These are phyloP conservation scores for Drosophila neotestacea DNA, from an alignment of 2,888 invertebrate species.

Conservation along the genomic window DNA sequence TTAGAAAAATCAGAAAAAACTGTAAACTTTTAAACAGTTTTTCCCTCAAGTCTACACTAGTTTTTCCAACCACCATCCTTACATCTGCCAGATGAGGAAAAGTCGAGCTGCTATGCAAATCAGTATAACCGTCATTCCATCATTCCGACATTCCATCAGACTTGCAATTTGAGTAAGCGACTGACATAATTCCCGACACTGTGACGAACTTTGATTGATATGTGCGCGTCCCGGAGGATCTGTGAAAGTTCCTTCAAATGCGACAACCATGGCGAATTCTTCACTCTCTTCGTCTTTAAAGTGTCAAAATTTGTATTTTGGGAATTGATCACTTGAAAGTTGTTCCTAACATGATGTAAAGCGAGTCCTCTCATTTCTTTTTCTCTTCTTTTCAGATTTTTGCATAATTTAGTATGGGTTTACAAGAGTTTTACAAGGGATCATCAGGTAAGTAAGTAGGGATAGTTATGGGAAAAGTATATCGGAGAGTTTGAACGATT, in stretches of 20 bases:
- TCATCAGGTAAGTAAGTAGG: slow-evolving; percentile 21
- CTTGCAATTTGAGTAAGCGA: slow-evolving; percentile 83
- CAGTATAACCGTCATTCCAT: slow-evolving; percentile 43
- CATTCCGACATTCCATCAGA: slow-evolving; percentile 32
- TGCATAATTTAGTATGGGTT: slow-evolving; percentile 70
- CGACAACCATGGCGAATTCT: slow-evolving; percentile 74
- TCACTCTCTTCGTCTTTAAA: slow-evolving; percentile 40
- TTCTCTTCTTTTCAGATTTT: slow-evolving; percentile 39
- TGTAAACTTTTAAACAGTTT: slow-evolving; percentile 52
- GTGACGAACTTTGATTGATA: slow-evolving; percentile 84
- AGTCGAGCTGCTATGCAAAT: slow-evolving; percentile 67
- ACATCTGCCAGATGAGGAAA: slow-evolving; percentile 49
- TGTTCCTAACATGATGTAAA: slow-evolving; percentile 62
- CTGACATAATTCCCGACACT: slow-evolving; percentile 84
- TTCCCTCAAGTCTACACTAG: slow-evolving; percentile 19
- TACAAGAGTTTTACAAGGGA: slow-evolving; percentile 72
- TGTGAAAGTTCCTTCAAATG: slow-evolving; percentile 54
- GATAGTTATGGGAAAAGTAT: slow-evolving; percentile 25
- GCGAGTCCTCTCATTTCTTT: slow-evolving; percentile 32
- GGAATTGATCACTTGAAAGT: slow-evolving; percentile 73
- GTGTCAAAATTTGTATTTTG: slow-evolving; percentile 64
- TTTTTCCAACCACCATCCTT: slow-evolving; percentile 59
- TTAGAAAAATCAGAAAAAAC: slow-evolving; percentile 30
- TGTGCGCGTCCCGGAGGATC: slow-evolving; percentile 63
- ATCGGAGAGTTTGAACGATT: neutral